These are phyloP conservation scores for Silurus meridionalis DNA, from an alignment of 2,113 vertebrate species.

Conservation along the genomic window DNA sequence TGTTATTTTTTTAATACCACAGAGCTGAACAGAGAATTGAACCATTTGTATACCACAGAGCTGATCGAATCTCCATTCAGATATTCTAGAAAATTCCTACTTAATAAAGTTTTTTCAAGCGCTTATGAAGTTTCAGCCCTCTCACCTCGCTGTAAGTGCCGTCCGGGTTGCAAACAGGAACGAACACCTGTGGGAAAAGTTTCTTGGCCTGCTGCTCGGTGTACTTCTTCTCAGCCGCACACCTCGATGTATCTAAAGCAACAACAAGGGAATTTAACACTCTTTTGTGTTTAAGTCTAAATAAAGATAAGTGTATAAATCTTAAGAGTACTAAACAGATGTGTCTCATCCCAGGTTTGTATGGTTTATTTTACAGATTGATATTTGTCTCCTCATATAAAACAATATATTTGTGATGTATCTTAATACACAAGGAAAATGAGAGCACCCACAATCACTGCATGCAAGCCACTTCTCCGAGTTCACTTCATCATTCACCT, in stretches of 20 bases:
- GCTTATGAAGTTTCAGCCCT: neutral
- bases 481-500: constrained; percentile 26
- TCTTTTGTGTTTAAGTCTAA: neutral
- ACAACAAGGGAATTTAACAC: constrained; percentile 33
- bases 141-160: constrained; percentile 95
- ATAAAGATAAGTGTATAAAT: neutral
- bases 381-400: neutral
- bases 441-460: neutral
- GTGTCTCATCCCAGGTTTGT: neutral
- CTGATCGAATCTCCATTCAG: neutral
- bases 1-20: neutral
- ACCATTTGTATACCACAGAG: neutral
- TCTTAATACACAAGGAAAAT: neutral
- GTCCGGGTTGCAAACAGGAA: constrained; percentile 92
- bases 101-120: neutral
- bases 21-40: neutral
- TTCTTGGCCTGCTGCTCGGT: constrained; percentile 96
- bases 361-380: neutral
- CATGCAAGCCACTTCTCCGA: neutral
- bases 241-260: constrained; percentile 89
- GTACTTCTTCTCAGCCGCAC: constrained; percentile 95
- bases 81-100: neutral
- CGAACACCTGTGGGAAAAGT: constrained; percentile 92
- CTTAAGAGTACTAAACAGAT: neutral
- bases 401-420: neutral